phyloP scores from a whole-genome alignment of 2,888 invertebrate species.

The Microctonus hyperodae region DNA sequence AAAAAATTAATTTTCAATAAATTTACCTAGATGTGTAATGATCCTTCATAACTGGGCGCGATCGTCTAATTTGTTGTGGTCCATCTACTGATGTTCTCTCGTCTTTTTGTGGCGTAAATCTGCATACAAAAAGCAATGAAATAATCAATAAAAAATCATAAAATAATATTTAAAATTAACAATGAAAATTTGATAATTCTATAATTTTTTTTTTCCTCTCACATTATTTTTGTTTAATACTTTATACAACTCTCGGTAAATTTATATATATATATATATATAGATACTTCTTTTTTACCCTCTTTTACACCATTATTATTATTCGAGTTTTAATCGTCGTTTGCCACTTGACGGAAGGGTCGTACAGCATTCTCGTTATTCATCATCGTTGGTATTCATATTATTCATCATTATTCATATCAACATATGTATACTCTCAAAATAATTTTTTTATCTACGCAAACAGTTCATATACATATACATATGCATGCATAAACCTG shows the following conservation, averaged over 20 bases:
- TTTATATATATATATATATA: background rate
- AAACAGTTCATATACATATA: background rate
- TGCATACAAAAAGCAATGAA: slow-evolving; percentile 20
- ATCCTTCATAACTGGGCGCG: slow-evolving; percentile 55
- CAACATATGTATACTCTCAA: background rate
- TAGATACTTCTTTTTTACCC: slow-evolving; percentile 1
- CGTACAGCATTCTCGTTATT: slow-evolving; percentile 19
- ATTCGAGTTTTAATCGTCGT: slow-evolving; percentile 20
- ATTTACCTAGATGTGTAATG: slow-evolving; percentile 58
- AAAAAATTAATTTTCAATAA: slow-evolving; percentile 8
- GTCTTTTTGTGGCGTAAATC: slow-evolving; percentile 44
- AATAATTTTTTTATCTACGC: background rate
- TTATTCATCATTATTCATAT: slow-evolving; percentile 40
- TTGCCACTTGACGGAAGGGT: slow-evolving; percentile 22
- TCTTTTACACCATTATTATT: slow-evolving; percentile 1
- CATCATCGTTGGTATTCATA: slow-evolving; percentile 38
- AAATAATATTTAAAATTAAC: background rate
- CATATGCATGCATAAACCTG: background rate
- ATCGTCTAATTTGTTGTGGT: slow-evolving; percentile 50
- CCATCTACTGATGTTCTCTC: slow-evolving; percentile 53
- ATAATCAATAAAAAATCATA: background rate
- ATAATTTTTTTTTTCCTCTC: background rate
- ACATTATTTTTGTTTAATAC: background rate
- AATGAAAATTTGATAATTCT: background rate
- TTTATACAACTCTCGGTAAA: background rate